Conservation (phyloP, 2,888 invertebrate genomes). For the Tetragnatha montana region DNA sequence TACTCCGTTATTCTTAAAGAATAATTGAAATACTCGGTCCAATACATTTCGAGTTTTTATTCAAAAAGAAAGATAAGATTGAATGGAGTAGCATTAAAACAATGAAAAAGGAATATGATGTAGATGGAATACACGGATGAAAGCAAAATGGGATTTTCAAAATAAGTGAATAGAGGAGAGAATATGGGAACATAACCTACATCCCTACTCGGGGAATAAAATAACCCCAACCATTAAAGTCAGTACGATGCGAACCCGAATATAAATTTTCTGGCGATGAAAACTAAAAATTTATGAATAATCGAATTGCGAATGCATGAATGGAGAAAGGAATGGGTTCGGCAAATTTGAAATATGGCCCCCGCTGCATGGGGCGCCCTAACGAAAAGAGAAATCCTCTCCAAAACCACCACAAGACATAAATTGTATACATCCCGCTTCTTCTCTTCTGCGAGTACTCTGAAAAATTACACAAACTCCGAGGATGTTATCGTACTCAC, state of each 20-base stretch:
- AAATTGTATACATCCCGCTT: not conserved
- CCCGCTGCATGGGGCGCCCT: not conserved
- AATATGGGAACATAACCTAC: too few relatives aligned
- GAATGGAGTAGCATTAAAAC: too few relatives aligned
- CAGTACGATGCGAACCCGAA: not conserved
- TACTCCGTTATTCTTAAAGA: too few relatives aligned
- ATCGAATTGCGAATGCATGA: not conserved
- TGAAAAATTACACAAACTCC: conserved; percentile 17
- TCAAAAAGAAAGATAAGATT: too few relatives aligned
- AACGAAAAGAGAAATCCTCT: not conserved
- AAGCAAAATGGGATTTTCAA: too few relatives aligned
- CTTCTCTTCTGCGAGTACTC: not conserved
- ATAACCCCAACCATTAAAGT: not conserved
- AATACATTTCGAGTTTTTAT: too few relatives aligned
- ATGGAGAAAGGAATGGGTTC: not conserved
- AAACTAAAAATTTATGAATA: not conserved
- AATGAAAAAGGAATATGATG: too few relatives aligned
- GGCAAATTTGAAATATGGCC: not conserved
- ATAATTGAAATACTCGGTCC: too few relatives aligned
- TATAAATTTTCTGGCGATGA: not conserved
- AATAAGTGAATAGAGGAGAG: too few relatives aligned
- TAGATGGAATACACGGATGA: too few relatives aligned
- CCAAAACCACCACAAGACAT: not conserved
- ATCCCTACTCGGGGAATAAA: too few relatives aligned
- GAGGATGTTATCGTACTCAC: conserved; percentile 31